Conservation (phyloP, 2,797 vertebrate genomes). For the Euphonia xanthogaster region DNA sequence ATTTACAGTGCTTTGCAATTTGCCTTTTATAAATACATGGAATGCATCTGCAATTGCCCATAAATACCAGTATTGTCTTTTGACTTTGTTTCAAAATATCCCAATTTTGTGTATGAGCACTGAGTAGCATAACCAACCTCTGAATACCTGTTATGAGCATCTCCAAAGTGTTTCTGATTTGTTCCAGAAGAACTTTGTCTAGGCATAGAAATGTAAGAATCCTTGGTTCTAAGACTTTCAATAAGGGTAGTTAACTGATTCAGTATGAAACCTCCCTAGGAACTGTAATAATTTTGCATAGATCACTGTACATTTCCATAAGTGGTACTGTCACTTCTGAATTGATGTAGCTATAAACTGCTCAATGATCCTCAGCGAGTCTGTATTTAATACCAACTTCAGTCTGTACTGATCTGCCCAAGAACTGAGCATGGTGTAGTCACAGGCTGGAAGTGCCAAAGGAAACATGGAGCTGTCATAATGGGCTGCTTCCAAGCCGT, state of each 20-base stretch:
- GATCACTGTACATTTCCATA: background rate
- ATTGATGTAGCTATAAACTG: background rate
- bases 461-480: background rate
- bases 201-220: background rate
- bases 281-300: background rate
- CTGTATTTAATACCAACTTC: background rate
- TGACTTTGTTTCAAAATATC: background rate
- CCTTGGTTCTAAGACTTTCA: background rate
- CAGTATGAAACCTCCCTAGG: background rate
- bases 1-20: background rate
- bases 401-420: background rate
- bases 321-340: background rate
- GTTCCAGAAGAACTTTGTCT: background rate
- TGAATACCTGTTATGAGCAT: background rate
- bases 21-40: background rate
- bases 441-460: background rate
- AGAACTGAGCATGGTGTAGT: background rate
- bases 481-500: background rate
- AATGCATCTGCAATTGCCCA: background rate
- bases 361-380: background rate
- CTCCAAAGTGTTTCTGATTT: background rate
- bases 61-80: background rate
- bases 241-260: background rate
- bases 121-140: background rate
- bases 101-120: background rate